These are phyloP conservation scores for Arctocebus calabarensis DNA, from an alignment of 2,797 vertebrate genomes.

Conservation along the genomic window DNA sequence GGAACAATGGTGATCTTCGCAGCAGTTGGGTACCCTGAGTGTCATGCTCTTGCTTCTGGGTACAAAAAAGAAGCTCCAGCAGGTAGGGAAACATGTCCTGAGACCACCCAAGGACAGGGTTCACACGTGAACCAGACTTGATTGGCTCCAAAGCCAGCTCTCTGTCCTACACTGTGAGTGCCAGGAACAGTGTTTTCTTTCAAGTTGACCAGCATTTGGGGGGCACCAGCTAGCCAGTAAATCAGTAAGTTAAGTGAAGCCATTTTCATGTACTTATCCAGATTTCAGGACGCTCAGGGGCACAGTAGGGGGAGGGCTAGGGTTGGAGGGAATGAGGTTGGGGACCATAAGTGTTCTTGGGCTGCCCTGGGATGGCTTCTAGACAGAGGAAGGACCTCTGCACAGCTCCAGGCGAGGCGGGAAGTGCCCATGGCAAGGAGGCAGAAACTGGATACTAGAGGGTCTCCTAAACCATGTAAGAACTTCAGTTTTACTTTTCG, in stretches of 20 bases:
- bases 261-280: neutral
- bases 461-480: neutral
- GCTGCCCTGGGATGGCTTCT: neutral
- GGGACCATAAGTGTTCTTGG: neutral
- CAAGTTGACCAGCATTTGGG: neutral
- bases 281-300: neutral
- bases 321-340: neutral
- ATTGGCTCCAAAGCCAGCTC: neutral
- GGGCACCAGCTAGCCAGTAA: neutral
- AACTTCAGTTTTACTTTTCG: neutral
- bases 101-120: neutral
- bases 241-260: neutral
- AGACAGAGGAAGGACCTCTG: rapidly evolving
- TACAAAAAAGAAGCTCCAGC: neutral
- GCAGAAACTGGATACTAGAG: rapidly evolving
- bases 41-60: neutral
- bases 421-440: rapidly evolving
- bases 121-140: neutral
- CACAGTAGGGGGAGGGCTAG: rapidly evolving
- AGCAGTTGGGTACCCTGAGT: rapidly evolving
- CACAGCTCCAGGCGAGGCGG: rapidly evolving
- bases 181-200: neutral
- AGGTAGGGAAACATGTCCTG: rapidly evolving
- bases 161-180: neutral
- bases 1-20: neutral